Conservation (phyloP, 2,797 vertebrate species). For the Neostethus bicornis region DNA sequence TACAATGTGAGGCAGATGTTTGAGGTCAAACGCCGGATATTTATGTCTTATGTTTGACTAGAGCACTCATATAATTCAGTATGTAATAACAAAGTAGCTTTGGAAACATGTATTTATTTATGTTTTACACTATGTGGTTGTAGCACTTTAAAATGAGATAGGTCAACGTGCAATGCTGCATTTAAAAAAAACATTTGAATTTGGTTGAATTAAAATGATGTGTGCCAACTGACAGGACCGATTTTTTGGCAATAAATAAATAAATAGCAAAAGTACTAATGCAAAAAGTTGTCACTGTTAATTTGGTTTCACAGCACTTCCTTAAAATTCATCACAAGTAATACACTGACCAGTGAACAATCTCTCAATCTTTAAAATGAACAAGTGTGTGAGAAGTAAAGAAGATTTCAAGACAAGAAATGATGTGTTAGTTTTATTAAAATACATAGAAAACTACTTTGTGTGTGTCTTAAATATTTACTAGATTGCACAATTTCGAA, state of each 20-base stretch:
- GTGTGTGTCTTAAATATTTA: slow-evolving; percentile 78
- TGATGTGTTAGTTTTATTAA: slow-evolving; percentile 87
- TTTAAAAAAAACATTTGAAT: slow-evolving; percentile 9
- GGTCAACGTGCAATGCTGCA: slow-evolving; percentile 6
- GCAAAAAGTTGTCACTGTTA: slow-evolving; percentile 13
- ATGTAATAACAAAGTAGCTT: too few relatives aligned
- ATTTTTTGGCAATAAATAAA: background rate
- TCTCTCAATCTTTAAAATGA: slow-evolving; percentile 45
- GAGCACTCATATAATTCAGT: background rate
- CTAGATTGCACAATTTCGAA: slow-evolving; percentile 82
- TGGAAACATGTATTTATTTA: background rate
- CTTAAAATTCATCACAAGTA: slow-evolving; percentile 49
- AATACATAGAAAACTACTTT: slow-evolving; percentile 90
- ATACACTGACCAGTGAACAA: slow-evolving; percentile 40
- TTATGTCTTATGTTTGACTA: slow-evolving; percentile 3
- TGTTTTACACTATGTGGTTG: background rate
- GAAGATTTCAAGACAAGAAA: slow-evolving; percentile 82
- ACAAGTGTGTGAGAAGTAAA: slow-evolving; percentile 78
- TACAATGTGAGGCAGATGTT: background rate
- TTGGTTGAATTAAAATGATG: background rate
- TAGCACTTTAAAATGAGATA: background rate
- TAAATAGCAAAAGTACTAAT: background rate
- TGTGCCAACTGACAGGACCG: background rate
- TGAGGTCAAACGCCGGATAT: background rate
- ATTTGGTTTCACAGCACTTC: slow-evolving; percentile 46